These are phyloP conservation scores for Mesembrinibis cayennensis DNA, from an alignment of 2,113 vertebrate genomes.

Conservation along the genomic window DNA sequence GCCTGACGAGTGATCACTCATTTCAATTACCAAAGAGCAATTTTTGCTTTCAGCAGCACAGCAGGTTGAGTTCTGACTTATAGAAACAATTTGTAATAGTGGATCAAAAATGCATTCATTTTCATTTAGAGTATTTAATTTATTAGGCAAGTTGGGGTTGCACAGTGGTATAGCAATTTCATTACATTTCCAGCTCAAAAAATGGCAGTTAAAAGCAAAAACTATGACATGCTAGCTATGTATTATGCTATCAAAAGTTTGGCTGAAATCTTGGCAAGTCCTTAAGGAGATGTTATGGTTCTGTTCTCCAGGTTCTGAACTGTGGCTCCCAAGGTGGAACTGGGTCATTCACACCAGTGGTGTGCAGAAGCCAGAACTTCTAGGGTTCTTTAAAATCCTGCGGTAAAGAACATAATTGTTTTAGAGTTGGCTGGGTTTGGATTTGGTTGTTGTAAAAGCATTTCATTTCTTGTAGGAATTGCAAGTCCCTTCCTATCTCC, in stretches of 20 bases:
- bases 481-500: not conserved
- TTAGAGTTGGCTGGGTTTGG: not conserved
- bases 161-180: not conserved
- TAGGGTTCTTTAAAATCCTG: not conserved
- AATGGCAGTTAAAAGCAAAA: not conserved
- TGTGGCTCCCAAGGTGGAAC: not conserved
- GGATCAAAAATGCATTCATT: not conserved
- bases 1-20: not conserved
- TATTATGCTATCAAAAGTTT: not conserved
- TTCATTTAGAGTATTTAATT: not conserved
- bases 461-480: not conserved
- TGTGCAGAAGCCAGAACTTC: not conserved
- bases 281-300: not conserved
- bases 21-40: not conserved
- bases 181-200: not conserved
- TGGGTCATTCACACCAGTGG: not conserved
- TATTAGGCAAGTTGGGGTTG: not conserved
- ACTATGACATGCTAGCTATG: not conserved
- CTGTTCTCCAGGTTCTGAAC: not conserved
- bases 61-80: not conserved
- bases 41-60: not conserved
- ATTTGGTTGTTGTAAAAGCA: not conserved
- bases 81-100: not conserved
- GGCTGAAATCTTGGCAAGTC: not conserved
- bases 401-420: not conserved